A percentile compares a stretch with the other conserved stretches of the same genome.
Conservation (phyloP, 1,140 invertebrate genomes). For the Philopotamus ludificatus region DNA sequence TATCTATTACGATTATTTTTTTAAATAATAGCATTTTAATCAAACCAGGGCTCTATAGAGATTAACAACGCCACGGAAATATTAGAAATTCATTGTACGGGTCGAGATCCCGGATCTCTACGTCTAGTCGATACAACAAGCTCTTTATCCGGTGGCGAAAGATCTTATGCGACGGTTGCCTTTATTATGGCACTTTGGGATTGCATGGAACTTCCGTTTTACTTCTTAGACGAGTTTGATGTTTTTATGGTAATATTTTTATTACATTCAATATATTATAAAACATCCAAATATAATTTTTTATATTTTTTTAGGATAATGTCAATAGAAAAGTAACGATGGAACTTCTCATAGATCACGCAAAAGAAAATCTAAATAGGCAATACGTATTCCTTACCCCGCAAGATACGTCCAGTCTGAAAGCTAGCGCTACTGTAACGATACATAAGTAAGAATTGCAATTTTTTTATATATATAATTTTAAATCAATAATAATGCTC, state of each 20-base stretch:
- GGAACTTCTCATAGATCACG: constrained; percentile 66
- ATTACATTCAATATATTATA: constrained; percentile 29
- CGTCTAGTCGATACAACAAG: constrained; percentile 55
- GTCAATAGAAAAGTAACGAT: constrained; percentile 70
- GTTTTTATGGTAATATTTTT: constrained; percentile 83
- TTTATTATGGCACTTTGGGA: constrained; percentile 95
- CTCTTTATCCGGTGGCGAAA: constrained; percentile 90
- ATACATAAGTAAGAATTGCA: constrained; percentile 53
- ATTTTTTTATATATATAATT: neutral
- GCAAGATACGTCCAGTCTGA: constrained; percentile 64
- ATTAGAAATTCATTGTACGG: constrained; percentile 62
- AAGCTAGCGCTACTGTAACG: constrained; percentile 54
- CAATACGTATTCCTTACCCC: constrained; percentile 80
- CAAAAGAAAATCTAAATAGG: constrained; percentile 57
- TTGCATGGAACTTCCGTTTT: constrained; percentile 86
- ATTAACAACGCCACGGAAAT: constrained; percentile 61
- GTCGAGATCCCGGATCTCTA: constrained; percentile 49
- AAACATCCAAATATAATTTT: constrained; percentile 12
- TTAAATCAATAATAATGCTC: neutral
- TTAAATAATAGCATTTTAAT: neutral
- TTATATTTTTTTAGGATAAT: constrained; percentile 62
- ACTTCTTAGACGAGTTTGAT: constrained; percentile 97
- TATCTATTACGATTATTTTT: constrained; percentile 1
- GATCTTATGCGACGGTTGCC: constrained; percentile 91
- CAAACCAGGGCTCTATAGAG: constrained; percentile 57